These are phyloP conservation scores for Protonibea diacanthus DNA, from an alignment of 2,797 vertebrate genomes.

Conservation along the genomic window DNA sequence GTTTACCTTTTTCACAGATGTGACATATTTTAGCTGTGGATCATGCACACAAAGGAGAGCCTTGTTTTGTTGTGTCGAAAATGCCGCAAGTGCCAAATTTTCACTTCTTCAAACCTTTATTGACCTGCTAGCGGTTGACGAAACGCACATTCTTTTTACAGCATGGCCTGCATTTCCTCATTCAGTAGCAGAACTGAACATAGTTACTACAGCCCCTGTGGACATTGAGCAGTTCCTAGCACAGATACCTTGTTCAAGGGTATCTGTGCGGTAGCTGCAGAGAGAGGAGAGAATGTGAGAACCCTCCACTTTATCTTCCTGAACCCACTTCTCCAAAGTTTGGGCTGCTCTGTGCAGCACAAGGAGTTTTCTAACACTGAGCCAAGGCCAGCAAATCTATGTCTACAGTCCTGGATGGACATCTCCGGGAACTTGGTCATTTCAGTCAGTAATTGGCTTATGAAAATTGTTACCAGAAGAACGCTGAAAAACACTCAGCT, in stretches of 20 bases:
- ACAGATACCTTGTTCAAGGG: conserved; percentile 48
- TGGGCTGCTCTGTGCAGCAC: neutral
- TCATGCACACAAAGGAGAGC: conserved; percentile 24
- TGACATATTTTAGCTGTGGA: conserved; percentile 55
- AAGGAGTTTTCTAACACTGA: conserved; percentile 13
- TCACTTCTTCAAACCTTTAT: conserved; percentile 24
- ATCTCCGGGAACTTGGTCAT: neutral
- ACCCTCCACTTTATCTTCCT: conserved; percentile 16
- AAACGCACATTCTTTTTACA: conserved; percentile 32
- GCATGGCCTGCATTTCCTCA: conserved; percentile 32
- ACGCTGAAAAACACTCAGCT: no score
- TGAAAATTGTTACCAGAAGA: neutral
- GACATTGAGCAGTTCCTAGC: conserved; percentile 43
- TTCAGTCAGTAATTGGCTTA: neutral
- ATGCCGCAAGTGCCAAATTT: conserved; percentile 24
- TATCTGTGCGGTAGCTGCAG: conserved; percentile 10
- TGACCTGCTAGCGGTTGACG: conserved; percentile 21
- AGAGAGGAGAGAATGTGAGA: conserved; percentile 17
- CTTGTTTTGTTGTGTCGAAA: conserved; percentile 27
- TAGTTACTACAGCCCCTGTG: conserved; percentile 46
- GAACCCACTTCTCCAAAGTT: conserved; percentile 29
- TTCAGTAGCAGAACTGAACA: conserved; percentile 30
- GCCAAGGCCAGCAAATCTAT: neutral
- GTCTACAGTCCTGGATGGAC: neutral
- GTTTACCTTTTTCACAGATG: conserved; percentile 57